Evolutionary conservation across 2,797 vertebrate genomes (phyloP).

Genomic region (Hippocampus kuda): DNA sequence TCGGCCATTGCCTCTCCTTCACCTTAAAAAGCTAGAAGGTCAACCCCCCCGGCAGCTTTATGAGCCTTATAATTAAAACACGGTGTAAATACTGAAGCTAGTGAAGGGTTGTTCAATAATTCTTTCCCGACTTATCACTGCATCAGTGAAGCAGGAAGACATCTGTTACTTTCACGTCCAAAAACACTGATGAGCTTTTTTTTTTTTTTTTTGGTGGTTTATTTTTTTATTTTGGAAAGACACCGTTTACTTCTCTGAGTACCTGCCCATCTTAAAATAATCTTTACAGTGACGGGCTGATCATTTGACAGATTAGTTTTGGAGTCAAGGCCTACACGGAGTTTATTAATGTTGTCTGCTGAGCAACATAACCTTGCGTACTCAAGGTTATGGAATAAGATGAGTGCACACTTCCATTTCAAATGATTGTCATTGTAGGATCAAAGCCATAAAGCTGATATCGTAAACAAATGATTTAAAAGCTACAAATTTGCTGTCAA

Average conservation of each 20-base stretch:
- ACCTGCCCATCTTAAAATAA: conserved; percentile 1
- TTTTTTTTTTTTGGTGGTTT: conserved; percentile 8
- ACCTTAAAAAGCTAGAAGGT: conserved; percentile 67
- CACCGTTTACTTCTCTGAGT: conserved; percentile 20
- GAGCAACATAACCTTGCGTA: conserved; percentile 25
- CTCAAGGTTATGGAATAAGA: conserved; percentile 11
- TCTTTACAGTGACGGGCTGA: conserved; percentile 7
- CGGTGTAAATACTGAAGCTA: conserved; percentile 70
- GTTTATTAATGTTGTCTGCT: conserved; percentile 13
- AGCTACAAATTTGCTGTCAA: neutral
- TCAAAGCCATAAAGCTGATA: neutral
- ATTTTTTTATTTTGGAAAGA: conserved; percentile 1
- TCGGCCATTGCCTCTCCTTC: conserved; percentile 61
- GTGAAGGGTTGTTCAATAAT: conserved; percentile 65
- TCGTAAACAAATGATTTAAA: neutral
- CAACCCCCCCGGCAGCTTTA: conserved; percentile 63
- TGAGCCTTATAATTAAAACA: conserved; percentile 78
- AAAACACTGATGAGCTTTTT: conserved; percentile 37
- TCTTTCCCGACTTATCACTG: conserved; percentile 64
- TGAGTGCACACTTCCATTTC: neutral
- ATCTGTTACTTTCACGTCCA: conserved; percentile 60
- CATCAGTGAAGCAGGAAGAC: conserved; percentile 55
- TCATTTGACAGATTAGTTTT: conserved; percentile 16
- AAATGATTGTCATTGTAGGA: neutral
- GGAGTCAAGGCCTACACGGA: conserved; percentile 19